A percentile compares a stretch with the other conserved stretches of the same genome.
phyloP scores from a whole-genome alignment of 2,888 invertebrate genomes.

The Gisinianus flammeolus region DNA sequence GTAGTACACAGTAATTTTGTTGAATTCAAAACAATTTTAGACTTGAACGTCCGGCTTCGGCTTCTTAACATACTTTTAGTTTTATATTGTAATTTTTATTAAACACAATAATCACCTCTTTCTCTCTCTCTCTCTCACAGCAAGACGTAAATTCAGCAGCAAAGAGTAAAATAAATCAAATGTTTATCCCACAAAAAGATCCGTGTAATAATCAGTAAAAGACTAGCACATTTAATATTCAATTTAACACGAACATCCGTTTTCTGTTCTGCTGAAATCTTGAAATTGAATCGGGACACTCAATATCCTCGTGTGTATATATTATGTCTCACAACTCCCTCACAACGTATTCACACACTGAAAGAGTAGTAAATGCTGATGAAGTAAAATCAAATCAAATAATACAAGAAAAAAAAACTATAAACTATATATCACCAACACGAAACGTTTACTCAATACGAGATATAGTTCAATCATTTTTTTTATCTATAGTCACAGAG shows the following conservation, averaged over 20 bases:
- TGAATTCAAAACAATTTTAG: conserved; percentile 5
- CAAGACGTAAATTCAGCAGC: conserved; percentile 3
- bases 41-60: not conserved
- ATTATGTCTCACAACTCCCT: too few relatives aligned
- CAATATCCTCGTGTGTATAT: too few relatives aligned
- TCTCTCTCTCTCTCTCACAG: not conserved
- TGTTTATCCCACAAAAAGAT: too few relatives aligned
- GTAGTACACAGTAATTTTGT: conserved; percentile 8
- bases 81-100: conserved; percentile 4
- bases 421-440: conserved; percentile 1
- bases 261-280: too few relatives aligned
- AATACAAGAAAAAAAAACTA: not conserved
- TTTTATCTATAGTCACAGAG: not conserved
- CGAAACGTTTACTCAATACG: not conserved
- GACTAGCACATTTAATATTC: not conserved
- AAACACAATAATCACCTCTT: not conserved
- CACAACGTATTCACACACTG: too few relatives aligned
- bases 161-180: not conserved
- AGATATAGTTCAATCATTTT: conserved; percentile 1
- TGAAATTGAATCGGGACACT: too few relatives aligned
- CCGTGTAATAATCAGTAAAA: not conserved
- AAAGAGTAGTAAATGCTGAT: not conserved
- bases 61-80: not conserved
- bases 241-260: too few relatives aligned
- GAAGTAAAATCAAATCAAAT: conserved; percentile 5